Percentiles rank a stretch among this genome's conserved stretches.
These are phyloP conservation scores for Cerastis leucographa DNA, from an alignment of 2,888 invertebrate species.

Conservation along the genomic window DNA sequence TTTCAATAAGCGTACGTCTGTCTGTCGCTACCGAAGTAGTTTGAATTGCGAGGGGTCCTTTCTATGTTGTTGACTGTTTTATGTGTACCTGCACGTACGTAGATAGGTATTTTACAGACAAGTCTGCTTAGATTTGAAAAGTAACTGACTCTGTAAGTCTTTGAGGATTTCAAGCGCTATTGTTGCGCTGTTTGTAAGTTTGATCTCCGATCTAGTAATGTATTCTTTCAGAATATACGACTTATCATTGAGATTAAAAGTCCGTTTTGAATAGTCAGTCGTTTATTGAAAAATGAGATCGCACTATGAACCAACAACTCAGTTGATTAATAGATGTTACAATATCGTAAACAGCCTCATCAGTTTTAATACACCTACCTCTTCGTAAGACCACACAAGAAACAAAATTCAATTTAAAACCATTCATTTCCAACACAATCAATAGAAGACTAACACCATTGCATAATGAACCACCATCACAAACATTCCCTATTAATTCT, in stretches of 20 bases:
- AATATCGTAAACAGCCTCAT: neutral
- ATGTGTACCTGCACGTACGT: conserved; percentile 10
- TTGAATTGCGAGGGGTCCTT: conserved; percentile 59
- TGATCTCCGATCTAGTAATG: neutral
- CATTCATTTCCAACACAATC: conserved; percentile 44
- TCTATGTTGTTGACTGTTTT: conserved; percentile 40
- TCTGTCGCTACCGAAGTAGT: conserved; percentile 68
- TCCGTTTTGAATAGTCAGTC: no score
- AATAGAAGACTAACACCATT: conserved; percentile 49
- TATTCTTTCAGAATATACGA: neutral
- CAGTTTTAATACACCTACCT: neutral
- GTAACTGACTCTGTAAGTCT: neutral
- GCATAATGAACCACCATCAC: conserved; percentile 55
- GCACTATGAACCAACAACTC: neutral
- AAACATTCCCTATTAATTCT: conserved; percentile 47
- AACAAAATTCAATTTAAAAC: conserved; percentile 49
- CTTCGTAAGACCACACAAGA: conserved; percentile 25
- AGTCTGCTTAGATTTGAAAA: conserved; percentile 13
- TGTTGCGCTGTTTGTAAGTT: neutral
- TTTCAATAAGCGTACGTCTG: conserved; percentile 74
- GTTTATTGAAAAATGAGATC: neutral
- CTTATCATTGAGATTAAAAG: neutral
- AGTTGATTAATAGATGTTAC: neutral
- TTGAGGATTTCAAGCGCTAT: neutral
- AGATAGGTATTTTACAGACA: conserved; percentile 3